Base-by-base conservation (phyloP, 2,113 vertebrate genomes). In the Carassius gibelio region DNA sequence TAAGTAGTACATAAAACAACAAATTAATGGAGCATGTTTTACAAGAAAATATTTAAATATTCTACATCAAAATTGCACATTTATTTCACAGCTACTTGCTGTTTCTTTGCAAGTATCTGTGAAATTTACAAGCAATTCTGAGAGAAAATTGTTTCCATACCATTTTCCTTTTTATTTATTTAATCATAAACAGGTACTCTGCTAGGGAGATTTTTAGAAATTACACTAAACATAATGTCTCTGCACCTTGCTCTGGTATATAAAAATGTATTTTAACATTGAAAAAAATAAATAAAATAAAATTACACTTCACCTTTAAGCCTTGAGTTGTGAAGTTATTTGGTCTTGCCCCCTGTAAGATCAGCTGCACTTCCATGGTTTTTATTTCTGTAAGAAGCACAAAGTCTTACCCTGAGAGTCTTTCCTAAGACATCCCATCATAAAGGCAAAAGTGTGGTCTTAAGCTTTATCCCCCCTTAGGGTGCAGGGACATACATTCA, bases 401-500 rank as follows among this genome's bases (percentile, higher is more conserved):
- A 62, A 62, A 79, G 77, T 15, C 57, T 62, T 61, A 59, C 76
- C 10, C 30, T n/a, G 1, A 36, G 52, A 59, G 62, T 34, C 36
- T 80, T 77, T 26, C 19, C 59, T 15, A 64, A 81, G 15, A 81
- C 42, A 3, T 66, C 15, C 79, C n/a, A 2, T 66, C 79, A 68
- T 66, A 68, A 81, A 48, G n/a, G 62, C 36, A 81, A 17, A 81
- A 81, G 34, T 81, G 45, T 66, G n/a, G 42, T 81, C n/a, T 81
- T 68, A 68, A 68, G 79, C 62, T 81, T 81, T 64, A 55, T 82
- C 45, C 30, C 80, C 64, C 26, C 80, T 69, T 7, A 69, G 64
- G 48, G 48, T 36, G 15, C 26, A 82, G 80, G 26, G 38, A 82
- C 80, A 55, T 68, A 71, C 17, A 68, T 69, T 82, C 26, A 81